Conservation (phyloP, 2,888 invertebrate genomes). For the Hypena proboscidalis region DNA sequence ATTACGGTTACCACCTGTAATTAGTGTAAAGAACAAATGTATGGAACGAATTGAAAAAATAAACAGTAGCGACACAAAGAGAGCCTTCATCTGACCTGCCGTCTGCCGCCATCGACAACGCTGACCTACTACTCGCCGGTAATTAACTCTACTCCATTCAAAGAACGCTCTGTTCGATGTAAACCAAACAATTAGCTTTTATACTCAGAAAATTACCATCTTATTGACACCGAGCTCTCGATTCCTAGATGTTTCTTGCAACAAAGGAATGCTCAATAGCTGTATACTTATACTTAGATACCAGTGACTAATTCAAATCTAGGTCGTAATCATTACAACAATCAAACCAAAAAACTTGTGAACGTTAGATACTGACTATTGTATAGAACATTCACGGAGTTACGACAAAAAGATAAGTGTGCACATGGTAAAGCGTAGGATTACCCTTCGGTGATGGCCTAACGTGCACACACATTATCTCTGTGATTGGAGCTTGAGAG, state of each 20-base stretch:
- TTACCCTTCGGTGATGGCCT: slow-evolving; percentile 67
- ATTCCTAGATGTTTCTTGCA: slow-evolving; percentile 10
- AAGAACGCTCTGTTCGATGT: slow-evolving; percentile 63
- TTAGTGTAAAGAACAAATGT: slow-evolving; percentile 56
- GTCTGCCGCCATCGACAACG: too few relatives aligned
- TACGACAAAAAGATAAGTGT: slow-evolving; percentile 49
- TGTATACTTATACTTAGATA: slow-evolving; percentile 33
- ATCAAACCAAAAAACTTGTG: slow-evolving; percentile 68
- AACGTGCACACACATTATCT: slow-evolving; percentile 70
- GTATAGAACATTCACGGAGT: slow-evolving; percentile 40
- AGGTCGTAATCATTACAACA: slow-evolving; percentile 75
- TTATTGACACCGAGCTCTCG: slow-evolving; percentile 35
- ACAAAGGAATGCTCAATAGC: slow-evolving; percentile 20
- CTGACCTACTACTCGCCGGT: slow-evolving; percentile 72
- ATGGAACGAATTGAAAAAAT: slow-evolving; percentile 70
- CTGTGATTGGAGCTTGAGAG: slow-evolving; percentile 73
- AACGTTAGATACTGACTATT: slow-evolving; percentile 34
- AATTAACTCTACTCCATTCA: slow-evolving; percentile 72
- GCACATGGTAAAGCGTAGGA: slow-evolving; percentile 69
- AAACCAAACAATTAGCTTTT: slow-evolving; percentile 60
- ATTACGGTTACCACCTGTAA: slow-evolving; percentile 66
- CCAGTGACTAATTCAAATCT: slow-evolving; percentile 57
- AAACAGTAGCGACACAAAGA: slow-evolving; percentile 75
- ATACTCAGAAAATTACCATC: slow-evolving; percentile 46
- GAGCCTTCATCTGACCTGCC: slow-evolving; percentile 70